Percentiles rank a stretch among this genome's conserved stretches.
These are phyloP conservation scores for Sebastiscus albofasciatus DNA, from an alignment of 2,797 vertebrate genomes.

Conservation along the genomic window DNA sequence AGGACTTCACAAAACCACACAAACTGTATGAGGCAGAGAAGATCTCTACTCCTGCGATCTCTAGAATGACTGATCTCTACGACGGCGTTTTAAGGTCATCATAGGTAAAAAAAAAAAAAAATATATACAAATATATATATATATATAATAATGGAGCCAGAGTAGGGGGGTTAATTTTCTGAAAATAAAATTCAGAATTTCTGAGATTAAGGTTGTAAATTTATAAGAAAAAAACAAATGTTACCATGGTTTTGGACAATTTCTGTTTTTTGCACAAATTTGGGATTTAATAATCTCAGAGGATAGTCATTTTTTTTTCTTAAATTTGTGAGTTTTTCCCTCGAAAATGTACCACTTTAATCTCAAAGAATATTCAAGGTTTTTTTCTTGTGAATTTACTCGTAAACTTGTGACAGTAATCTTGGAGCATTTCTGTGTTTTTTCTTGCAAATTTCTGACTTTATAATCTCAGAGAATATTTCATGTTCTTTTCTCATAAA, in stretches of 20 bases:
- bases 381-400: background rate
- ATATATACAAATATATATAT: too few species aligned
- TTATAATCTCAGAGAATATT: too few species aligned
- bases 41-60: background rate
- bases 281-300: background rate
- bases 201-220: background rate
- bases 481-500: too few species aligned
- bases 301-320: background rate
- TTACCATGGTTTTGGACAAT: background rate
- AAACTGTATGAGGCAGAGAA: background rate
- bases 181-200: background rate
- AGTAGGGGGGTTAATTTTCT: background rate
- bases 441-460: background rate
- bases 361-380: background rate
- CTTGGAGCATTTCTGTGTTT: background rate
- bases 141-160: too few species aligned
- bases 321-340: background rate
- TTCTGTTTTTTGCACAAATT: too few species aligned
- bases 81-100: background rate
- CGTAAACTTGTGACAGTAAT: background rate
- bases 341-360: background rate
- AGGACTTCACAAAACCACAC: slow-evolving; percentile 14
- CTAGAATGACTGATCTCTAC: background rate
- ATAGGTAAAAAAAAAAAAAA: background rate
- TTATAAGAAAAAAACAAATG: background rate